phyloP scores from a whole-genome alignment of 2,888 invertebrate genomes.

The Drosophila koepferae region DNA sequence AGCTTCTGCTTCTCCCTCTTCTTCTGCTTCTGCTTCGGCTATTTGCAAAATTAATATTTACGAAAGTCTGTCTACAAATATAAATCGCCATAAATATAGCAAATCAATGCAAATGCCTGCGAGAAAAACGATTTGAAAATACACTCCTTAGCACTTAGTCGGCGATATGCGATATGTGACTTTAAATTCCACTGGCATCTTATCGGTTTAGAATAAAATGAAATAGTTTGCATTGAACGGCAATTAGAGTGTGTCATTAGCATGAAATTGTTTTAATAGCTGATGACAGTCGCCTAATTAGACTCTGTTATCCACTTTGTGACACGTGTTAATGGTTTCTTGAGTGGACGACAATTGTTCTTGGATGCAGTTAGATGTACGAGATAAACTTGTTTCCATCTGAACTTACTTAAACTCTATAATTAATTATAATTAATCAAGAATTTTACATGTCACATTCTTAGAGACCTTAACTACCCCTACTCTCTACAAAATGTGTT shows the following conservation, averaged over 20 bases:
- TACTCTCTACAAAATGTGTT: not conserved
- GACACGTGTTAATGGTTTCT: not conserved
- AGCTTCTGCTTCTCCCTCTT: slow-evolving; percentile 17
- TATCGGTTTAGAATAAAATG: not conserved
- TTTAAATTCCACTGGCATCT: slow-evolving; percentile 12
- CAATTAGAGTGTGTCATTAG: not conserved
- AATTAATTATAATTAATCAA: not conserved
- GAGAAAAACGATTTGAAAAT: slow-evolving; percentile 5
- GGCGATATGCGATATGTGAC: not conserved
- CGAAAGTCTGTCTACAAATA: slow-evolving; percentile 24
- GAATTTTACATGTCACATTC: not conserved
- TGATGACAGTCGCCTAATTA: not conserved
- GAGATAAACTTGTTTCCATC: not conserved
- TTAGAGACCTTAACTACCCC: not conserved
- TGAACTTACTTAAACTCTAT: not conserved
- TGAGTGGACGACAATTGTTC: not conserved
- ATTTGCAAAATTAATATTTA: slow-evolving; percentile 44
- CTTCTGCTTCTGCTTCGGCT: slow-evolving; percentile 15
- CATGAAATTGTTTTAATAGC: not conserved
- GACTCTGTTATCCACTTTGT: not conserved
- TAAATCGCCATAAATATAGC: slow-evolving; percentile 38
- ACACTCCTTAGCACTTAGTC: slow-evolving; percentile 1
- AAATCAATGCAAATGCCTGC: slow-evolving; percentile 8
- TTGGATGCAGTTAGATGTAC: not conserved
- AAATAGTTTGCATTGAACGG: not conserved